A percentile compares a stretch with the other conserved stretches of the same genome.
phyloP scores from a whole-genome alignment of 2,888 invertebrate genomes.

The Pristionchus fissidentatus region DNA sequence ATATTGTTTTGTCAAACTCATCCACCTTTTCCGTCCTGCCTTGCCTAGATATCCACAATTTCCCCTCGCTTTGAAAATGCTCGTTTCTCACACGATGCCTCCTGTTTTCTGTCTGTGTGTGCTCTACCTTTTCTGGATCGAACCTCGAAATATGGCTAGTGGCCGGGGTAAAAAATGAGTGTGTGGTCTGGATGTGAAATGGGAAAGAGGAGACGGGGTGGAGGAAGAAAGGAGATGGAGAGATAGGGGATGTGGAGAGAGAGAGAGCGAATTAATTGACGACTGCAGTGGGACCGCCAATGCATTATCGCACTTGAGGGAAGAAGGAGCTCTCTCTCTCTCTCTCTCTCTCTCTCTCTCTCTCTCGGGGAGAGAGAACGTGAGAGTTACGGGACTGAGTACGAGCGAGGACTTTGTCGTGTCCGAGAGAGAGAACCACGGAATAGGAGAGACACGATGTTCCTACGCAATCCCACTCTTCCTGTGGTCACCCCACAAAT shows the following conservation, averaged over 20 bases:
- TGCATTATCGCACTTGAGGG: slow-evolving; percentile 39
- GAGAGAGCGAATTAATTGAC: slow-evolving; percentile 38
- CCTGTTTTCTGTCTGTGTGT: not conserved
- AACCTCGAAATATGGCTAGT: too few relatives aligned
- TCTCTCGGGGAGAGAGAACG: too few relatives aligned
- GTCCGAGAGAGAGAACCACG: too few relatives aligned
- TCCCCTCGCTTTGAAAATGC: not conserved
- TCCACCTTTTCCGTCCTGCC: not conserved
- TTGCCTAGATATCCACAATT: not conserved
- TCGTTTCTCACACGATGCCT: slow-evolving; percentile 8
- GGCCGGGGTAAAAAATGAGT: too few relatives aligned
- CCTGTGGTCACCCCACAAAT: too few relatives aligned
- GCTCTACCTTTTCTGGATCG: not conserved
- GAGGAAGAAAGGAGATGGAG: not conserved
- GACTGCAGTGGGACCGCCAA: not conserved
- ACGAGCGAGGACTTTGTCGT: too few relatives aligned
- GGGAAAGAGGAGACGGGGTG: not conserved
- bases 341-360: too few relatives aligned
- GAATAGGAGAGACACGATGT: too few relatives aligned
- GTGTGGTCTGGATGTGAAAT: slow-evolving; percentile 14
- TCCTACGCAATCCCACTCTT: too few relatives aligned
- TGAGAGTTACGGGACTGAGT: too few relatives aligned
- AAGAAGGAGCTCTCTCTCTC: too few relatives aligned
- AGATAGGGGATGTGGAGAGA: not conserved
- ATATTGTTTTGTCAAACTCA: not conserved